Evolutionary conservation across 2,888 invertebrate genomes (phyloP).

Genomic region (Ochlodes sylvanus): DNA sequence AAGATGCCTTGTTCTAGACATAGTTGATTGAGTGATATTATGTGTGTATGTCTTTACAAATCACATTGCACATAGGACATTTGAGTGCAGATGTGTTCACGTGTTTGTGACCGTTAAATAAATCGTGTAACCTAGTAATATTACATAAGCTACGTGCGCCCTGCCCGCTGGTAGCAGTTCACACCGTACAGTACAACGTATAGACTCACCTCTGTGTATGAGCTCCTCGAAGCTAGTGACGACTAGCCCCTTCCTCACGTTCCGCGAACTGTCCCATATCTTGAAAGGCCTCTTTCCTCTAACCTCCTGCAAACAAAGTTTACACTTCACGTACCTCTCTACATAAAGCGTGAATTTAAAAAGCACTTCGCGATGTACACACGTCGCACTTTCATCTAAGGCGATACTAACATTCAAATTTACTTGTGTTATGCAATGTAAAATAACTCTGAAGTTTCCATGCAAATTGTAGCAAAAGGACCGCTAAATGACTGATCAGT

Average conservation of each 20-base stretch:
- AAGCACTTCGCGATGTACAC: conserved; percentile 31
- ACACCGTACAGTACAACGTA: background rate
- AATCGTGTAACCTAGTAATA: no score
- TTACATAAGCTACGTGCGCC: no score
- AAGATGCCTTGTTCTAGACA: no score
- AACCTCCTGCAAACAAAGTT: conserved; percentile 89
- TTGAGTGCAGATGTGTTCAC: no score
- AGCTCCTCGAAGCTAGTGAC: conserved; percentile 96
- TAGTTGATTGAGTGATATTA: no score
- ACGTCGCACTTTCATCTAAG: conserved; percentile 29
- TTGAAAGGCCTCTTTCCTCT: conserved; percentile 98
- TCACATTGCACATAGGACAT: no score
- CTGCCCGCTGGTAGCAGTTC: no score
- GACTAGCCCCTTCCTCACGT: conserved; percentile 96
- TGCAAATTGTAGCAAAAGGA: conserved; percentile 33
- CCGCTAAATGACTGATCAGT: conserved; percentile 33
- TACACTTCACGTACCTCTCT: conserved; percentile 26
- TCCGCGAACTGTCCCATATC: conserved; percentile 98
- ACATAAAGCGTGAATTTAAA: conserved; percentile 19
- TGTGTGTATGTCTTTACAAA: no score
- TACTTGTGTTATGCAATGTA: conserved; percentile 23
- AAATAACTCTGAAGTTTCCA: conserved; percentile 24
- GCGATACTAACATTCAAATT: conserved; percentile 24
- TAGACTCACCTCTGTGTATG: conserved; percentile 89
- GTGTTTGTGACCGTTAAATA: no score